These are phyloP conservation scores for Cosmia trapezina DNA, from an alignment of 2,888 invertebrate species.

Conservation along the genomic window DNA sequence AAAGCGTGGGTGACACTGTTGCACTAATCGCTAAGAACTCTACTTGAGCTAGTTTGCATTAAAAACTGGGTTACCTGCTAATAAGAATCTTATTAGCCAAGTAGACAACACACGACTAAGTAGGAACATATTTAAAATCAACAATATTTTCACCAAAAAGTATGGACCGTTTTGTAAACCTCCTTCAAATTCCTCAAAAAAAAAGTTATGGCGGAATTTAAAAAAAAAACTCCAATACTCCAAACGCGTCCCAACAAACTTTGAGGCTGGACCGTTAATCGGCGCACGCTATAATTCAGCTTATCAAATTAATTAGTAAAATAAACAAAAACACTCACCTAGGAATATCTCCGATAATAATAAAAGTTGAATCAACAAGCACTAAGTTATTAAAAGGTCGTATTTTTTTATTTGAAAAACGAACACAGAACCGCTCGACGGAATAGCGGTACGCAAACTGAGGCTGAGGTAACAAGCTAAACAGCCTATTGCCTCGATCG, in stretches of 20 bases:
- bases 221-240: conserved; percentile 51
- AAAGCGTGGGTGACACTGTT: conserved; percentile 54
- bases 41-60: conserved; percentile 24
- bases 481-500: conserved; percentile 56
- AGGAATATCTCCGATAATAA: conserved; percentile 41
- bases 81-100: conserved; percentile 37
- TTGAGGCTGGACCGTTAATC: conserved; percentile 52
- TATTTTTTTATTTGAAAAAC: conserved; percentile 37
- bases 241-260: conserved; percentile 51
- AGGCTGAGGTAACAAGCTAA: conserved; percentile 49
- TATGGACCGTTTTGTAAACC: neutral
- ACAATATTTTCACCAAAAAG: conserved; percentile 11
- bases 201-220: conserved; percentile 36
- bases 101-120: neutral
- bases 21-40: conserved; percentile 45
- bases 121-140: neutral
- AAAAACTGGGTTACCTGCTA: conserved; percentile 49
- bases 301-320: conserved; percentile 32
- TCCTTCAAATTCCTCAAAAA: conserved; percentile 21
- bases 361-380: conserved; percentile 49
- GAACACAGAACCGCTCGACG: conserved; percentile 42
- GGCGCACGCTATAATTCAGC: conserved; percentile 5
- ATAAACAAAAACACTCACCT: conserved; percentile 53
- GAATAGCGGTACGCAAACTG: conserved; percentile 64
- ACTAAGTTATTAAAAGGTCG: conserved; percentile 59